These are phyloP conservation scores for Lutraria rhynchaena DNA, from an alignment of 1,140 invertebrate species.

Conservation along the genomic window DNA sequence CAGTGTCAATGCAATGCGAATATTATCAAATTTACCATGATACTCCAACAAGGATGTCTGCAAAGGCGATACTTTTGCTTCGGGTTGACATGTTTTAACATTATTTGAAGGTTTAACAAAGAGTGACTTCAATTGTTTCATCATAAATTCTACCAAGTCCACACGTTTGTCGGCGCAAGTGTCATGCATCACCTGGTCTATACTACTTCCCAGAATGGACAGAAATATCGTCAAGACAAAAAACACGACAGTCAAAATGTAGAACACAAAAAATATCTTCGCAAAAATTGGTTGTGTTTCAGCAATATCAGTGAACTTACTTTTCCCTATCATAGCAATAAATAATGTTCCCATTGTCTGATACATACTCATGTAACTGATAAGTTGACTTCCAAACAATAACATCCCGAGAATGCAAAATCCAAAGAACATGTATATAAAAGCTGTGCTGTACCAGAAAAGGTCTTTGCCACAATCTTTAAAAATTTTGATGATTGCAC, in stretches of 20 bases:
- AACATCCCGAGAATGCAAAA: constrained; percentile 49
- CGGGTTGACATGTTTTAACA: no score
- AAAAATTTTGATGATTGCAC: constrained; percentile 44
- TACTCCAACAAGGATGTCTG: no score
- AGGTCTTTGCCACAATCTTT: constrained; percentile 48
- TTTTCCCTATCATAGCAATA: constrained; percentile 89
- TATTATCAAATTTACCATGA: no score
- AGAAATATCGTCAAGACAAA: constrained; percentile 91
- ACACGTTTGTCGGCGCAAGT: neutral
- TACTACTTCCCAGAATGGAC: constrained; percentile 86
- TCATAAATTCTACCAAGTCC: constrained; percentile 39
- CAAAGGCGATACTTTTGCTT: no score
- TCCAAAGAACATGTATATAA: constrained; percentile 30
- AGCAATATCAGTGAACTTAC: constrained; percentile 87
- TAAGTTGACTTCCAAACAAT: constrained; percentile 31
- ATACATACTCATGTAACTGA: constrained; percentile 31
- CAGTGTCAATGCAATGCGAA: no score
- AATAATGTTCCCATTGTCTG: constrained; percentile 84
- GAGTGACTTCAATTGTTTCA: neutral
- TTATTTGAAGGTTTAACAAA: neutral
- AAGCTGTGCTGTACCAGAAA: constrained; percentile 49
- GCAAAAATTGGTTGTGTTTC: constrained; percentile 84
- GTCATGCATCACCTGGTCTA: constrained; percentile 26
- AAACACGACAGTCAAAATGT: constrained; percentile 90
- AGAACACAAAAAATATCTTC: constrained; percentile 88